Conservation (phyloP, 2,113 vertebrate species). For the Clupea harengus region DNA sequence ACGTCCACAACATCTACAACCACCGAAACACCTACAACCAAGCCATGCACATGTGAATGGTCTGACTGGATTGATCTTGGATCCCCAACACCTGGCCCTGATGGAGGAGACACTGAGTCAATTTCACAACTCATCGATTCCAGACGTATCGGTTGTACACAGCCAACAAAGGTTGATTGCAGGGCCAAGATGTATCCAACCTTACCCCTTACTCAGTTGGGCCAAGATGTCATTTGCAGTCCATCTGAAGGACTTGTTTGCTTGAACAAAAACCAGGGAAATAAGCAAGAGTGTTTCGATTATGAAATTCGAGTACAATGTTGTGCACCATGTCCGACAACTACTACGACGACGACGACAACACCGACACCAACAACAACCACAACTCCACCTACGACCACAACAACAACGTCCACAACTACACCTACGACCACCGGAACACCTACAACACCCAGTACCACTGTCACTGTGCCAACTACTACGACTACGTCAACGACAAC, state of each 20-base stretch:
- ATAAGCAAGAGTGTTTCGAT: too few species aligned
- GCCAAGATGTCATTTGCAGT: constrained; percentile 37
- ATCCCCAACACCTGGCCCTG: too few species aligned
- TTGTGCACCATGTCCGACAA: neutral
- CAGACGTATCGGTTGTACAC: too few species aligned
- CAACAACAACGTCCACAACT: neutral
- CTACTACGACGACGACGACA: fast-evolving
- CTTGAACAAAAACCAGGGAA: too few species aligned
- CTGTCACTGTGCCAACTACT: too few species aligned
- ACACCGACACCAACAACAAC: fast-evolving
- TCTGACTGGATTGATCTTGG: too few species aligned
- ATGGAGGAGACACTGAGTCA: too few species aligned
- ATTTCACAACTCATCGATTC: too few species aligned
- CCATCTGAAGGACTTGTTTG: too few species aligned
- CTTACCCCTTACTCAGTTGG: constrained; percentile 26
- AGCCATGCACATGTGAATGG: too few species aligned
- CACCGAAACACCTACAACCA: constrained; percentile 9
- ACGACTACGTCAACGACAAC: too few species aligned
- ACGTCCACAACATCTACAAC: constrained; percentile 43
- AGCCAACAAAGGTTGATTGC: too few species aligned
- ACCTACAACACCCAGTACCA: neutral
- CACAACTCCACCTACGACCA: constrained; percentile 22
- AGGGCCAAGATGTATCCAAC: neutral
- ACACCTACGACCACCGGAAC: neutral
- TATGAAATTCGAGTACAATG: neutral